Conservation (phyloP, 2,888 invertebrate species). For the Quadroppia sp. region DNA sequence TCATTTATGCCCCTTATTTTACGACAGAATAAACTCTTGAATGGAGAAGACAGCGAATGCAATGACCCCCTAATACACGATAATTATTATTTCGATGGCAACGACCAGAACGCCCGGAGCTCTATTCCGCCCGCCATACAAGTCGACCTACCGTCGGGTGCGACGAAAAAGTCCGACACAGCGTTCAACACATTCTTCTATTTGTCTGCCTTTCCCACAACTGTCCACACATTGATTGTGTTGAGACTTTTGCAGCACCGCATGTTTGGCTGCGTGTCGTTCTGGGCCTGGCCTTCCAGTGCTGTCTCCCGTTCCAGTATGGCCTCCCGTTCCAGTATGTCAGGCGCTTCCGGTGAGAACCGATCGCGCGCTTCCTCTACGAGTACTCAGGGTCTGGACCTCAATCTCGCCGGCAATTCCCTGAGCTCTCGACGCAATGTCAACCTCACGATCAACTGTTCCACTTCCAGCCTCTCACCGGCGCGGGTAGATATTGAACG, state of each 20-base stretch:
- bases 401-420: slow-evolving; percentile 49
- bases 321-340: slow-evolving; percentile 50
- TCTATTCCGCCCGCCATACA: slow-evolving; percentile 40
- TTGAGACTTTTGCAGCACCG: slow-evolving; percentile 59
- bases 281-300: slow-evolving; percentile 56
- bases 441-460: slow-evolving; percentile 46
- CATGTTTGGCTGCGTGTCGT: slow-evolving; percentile 58
- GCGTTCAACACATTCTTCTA: slow-evolving; percentile 41
- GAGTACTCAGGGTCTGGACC: slow-evolving; percentile 26
- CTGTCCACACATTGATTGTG: slow-evolving; percentile 59
- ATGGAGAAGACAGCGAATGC: slow-evolving; percentile 39
- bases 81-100: slow-evolving; percentile 33
- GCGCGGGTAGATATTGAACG: slow-evolving; percentile 39
- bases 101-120: neutral
- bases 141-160: slow-evolving; percentile 41
- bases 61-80: slow-evolving; percentile 36
- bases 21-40: slow-evolving; percentile 40
- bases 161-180: neutral
- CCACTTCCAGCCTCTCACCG: slow-evolving; percentile 36
- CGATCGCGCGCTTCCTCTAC: slow-evolving; percentile 45
- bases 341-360: slow-evolving; percentile 41
- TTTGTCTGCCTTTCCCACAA: slow-evolving; percentile 55
- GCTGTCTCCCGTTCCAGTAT: slow-evolving; percentile 52
- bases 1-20: neutral
- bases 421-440: slow-evolving; percentile 54